These are phyloP conservation scores for Aythya baeri DNA, from an alignment of 2,113 vertebrate species.

Conservation along the genomic window DNA sequence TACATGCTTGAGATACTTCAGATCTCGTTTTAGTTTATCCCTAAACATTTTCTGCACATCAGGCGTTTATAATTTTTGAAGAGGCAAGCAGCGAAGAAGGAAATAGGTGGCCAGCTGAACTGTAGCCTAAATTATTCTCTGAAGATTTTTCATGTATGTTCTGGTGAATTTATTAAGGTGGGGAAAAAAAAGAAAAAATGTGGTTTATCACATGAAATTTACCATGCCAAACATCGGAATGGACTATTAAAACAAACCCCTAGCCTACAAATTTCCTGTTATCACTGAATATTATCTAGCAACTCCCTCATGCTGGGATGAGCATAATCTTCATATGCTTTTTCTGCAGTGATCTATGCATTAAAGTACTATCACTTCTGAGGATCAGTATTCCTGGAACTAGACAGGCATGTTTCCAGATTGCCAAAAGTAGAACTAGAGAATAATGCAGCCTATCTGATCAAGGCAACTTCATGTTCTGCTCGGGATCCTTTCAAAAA, in stretches of 20 bases:
- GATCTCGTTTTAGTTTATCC: not conserved
- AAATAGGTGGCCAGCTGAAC: not conserved
- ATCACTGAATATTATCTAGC: not conserved
- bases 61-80: not conserved
- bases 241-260: not conserved
- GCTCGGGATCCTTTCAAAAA: not conserved
- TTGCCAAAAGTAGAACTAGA: not conserved
- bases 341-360: not conserved
- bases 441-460: not conserved
- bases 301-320: not conserved
- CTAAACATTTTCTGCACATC: not conserved
- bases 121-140: not conserved
- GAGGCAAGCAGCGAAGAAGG: not conserved
- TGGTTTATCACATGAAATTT: not conserved
- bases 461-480: not conserved
- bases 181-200: not conserved
- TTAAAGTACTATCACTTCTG: not conserved
- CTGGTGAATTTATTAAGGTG: not conserved
- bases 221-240: not conserved
- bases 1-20: not conserved
- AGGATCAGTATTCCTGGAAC: not conserved
- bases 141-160: not conserved
- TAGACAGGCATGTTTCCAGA: accelerated
- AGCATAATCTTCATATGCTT: accelerated
- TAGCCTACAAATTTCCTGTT: not conserved